phyloP scores from a whole-genome alignment of 2,888 invertebrate genomes.

The Omphaloscelis lunosa region DNA sequence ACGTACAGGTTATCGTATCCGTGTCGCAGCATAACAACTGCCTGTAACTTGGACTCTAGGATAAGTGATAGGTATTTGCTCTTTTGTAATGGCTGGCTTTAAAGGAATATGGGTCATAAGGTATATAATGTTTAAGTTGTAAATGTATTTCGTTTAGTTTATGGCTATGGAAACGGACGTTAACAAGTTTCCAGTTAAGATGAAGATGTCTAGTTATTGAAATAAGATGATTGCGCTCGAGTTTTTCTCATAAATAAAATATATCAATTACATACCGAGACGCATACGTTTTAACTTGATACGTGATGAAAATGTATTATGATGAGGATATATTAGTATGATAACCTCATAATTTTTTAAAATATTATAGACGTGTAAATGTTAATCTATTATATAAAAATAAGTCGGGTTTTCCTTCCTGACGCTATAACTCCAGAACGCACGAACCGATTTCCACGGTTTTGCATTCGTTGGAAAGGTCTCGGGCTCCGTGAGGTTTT shows the following conservation, averaged over 20 bases:
- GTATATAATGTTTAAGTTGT: conserved; percentile 32
- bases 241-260: no score
- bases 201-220: neutral
- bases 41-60: conserved; percentile 72
- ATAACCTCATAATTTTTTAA: neutral
- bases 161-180: neutral
- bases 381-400: no score
- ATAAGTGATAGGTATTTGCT: conserved; percentile 71
- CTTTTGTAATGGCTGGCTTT: conserved; percentile 62
- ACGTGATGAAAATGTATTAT: no score
- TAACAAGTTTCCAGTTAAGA: neutral
- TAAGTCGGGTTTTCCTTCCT: no score
- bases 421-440: no score
- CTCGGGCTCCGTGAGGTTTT: no score
- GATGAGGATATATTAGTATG: neutral
- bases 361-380: no score
- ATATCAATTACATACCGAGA: neutral
- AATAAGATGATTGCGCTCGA: neutral
- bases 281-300: neutral
- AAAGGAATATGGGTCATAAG: conserved; percentile 53
- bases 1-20: conserved; percentile 76
- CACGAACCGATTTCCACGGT: no score
- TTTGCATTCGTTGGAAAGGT: no score
- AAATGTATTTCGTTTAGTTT: conserved; percentile 19
- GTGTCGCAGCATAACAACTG: conserved; percentile 79